Evolutionary conservation across 2,888 invertebrate species (phyloP).

Genomic region (Stomorhina lunata): DNA sequence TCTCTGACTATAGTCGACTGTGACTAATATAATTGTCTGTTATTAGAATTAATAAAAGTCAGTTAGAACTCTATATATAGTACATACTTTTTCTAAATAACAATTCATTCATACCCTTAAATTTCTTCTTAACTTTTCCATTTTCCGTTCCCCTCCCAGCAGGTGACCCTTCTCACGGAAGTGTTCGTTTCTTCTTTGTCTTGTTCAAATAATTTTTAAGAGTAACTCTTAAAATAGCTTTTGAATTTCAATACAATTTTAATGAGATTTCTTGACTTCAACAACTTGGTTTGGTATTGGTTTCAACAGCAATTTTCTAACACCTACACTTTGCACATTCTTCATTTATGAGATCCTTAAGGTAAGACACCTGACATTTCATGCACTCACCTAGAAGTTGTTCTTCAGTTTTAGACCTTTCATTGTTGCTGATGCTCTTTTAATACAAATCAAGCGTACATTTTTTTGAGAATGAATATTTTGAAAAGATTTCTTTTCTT

Average conservation of each 20-base stretch:
- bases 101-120: no score
- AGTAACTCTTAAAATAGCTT: slow-evolving; percentile 39
- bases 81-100: no score
- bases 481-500: no score
- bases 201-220: slow-evolving; percentile 33
- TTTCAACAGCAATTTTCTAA: slow-evolving; percentile 38
- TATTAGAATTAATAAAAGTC: no score
- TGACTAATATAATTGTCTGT: no score
- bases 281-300: slow-evolving; percentile 29
- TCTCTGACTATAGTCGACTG: no score
- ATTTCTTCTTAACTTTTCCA: not conserved
- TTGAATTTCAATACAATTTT: slow-evolving; percentile 39
- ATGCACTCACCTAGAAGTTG: no score
- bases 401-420: not conserved
- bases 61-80: no score
- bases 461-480: no score
- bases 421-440: not conserved
- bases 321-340: slow-evolving; percentile 1
- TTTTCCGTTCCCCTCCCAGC: not conserved
- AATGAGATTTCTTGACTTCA: slow-evolving; percentile 49
- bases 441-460: no score
- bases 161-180: slow-evolving; percentile 17
- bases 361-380: not conserved
- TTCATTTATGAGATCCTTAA: not conserved
- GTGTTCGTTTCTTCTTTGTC: no score